Evolutionary conservation across 1,140 invertebrate species (phyloP).

Genomic region (Hylaeus anthracinus): DNA sequence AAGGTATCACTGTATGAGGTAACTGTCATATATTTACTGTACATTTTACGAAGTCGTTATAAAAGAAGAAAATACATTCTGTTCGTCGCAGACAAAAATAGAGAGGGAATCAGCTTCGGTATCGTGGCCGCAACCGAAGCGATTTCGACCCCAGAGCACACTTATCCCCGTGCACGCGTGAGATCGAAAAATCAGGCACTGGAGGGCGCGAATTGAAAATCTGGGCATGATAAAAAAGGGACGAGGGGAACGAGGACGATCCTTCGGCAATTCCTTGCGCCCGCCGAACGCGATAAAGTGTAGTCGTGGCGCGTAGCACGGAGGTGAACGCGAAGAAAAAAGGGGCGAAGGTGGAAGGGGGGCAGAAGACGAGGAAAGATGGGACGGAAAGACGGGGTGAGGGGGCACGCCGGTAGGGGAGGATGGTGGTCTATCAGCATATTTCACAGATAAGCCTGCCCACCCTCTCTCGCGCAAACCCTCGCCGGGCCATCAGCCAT

Average conservation of each 20-base stretch:
- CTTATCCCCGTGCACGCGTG: neutral
- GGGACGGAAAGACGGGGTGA: slow-evolving; percentile 15
- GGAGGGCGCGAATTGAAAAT: slow-evolving; percentile 61
- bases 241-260: slow-evolving; percentile 30
- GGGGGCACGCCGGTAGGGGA: slow-evolving; percentile 14
- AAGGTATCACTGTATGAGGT: too few relatives aligned
- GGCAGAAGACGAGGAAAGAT: slow-evolving; percentile 8
- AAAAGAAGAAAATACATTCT: too few relatives aligned
- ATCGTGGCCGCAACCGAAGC: neutral
- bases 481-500: slow-evolving; percentile 78
- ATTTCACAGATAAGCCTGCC: slow-evolving; percentile 81
- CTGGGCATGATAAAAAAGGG: slow-evolving; percentile 53
- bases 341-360: slow-evolving; percentile 8
- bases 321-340: slow-evolving; percentile 27
- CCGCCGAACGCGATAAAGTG: slow-evolving; percentile 58
- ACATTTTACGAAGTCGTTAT: neutral
- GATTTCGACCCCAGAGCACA: slow-evolving; percentile 9
- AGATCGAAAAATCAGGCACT: slow-evolving; percentile 47
- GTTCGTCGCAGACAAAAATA: neutral
- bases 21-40: too few relatives aligned
- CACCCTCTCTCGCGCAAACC: slow-evolving; percentile 63
- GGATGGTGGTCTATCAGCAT: slow-evolving; percentile 77
- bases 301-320: slow-evolving; percentile 26
- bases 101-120: neutral
- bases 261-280: slow-evolving; percentile 60